A percentile compares a stretch with the other conserved stretches of the same genome.
Conservation (phyloP, 2,113 vertebrate genomes). For the Climacteris rufus region DNA sequence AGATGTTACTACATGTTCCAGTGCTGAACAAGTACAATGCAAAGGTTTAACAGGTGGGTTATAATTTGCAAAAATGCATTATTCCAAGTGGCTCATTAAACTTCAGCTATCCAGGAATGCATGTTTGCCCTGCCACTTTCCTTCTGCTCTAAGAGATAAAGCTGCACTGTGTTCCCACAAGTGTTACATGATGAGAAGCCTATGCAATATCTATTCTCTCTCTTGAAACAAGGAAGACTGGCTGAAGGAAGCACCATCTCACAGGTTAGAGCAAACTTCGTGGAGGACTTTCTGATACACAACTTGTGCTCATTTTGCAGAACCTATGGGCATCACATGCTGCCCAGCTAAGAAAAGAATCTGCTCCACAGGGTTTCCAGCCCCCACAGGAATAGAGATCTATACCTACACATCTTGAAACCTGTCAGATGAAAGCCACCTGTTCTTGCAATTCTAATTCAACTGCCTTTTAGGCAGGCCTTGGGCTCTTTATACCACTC, state of each 20-base stretch:
- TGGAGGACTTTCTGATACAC: background rate
- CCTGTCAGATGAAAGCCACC: background rate
- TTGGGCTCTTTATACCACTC: background rate
- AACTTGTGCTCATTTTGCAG: background rate
- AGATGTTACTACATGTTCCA: background rate
- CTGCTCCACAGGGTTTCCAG: background rate
- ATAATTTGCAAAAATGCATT: background rate
- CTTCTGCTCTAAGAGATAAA: background rate
- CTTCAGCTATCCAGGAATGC: background rate
- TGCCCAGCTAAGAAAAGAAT: background rate
- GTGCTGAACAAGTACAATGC: constrained; percentile 22
- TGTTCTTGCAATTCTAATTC: background rate
- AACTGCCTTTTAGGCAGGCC: background rate
- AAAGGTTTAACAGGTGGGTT: constrained; percentile 5
- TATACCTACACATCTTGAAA: background rate
- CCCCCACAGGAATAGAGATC: background rate
- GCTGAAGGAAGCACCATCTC: background rate
- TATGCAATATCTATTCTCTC: background rate
- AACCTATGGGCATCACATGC: background rate
- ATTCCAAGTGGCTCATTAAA: background rate
- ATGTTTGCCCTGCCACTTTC: background rate
- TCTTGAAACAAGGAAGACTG: background rate
- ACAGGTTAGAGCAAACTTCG: background rate
- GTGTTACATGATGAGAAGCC: accelerated
- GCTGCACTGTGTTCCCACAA: background rate